Percentiles rank a stretch among this genome's conserved stretches.
phyloP scores from a whole-genome alignment of 35 echinoderm and acorn worm species.

The Apostichopus japonicus region DNA sequence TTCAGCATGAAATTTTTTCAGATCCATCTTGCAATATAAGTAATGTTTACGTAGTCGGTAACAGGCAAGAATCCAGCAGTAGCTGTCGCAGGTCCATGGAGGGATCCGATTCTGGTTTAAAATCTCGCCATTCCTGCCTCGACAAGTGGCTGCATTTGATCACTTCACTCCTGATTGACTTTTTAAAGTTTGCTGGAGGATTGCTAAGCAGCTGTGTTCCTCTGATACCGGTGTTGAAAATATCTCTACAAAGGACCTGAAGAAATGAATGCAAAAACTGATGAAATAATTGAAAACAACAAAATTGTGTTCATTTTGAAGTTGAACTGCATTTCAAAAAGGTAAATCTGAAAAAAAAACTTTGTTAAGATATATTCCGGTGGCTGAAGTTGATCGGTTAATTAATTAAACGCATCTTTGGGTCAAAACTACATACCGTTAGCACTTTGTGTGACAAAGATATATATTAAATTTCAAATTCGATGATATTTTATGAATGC shows the following conservation, averaged over 20 bases:
- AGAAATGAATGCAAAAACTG: background rate
- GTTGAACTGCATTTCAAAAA: too few species aligned
- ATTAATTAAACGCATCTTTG: too few species aligned
- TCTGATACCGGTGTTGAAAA: background rate
- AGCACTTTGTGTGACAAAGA: too few species aligned
- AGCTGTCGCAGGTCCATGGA: background rate
- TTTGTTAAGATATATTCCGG: too few species aligned
- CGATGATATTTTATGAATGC: too few species aligned
- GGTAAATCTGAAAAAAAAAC: too few species aligned
- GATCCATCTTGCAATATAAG: too few species aligned
- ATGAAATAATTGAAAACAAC: too few species aligned
- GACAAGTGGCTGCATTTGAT: background rate
- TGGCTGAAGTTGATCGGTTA: too few species aligned
- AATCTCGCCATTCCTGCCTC: background rate
- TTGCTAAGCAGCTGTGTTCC: slow-evolving; percentile 28
- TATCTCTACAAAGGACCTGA: slow-evolving; percentile 30
- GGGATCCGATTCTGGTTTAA: background rate
- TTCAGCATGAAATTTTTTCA: background rate
- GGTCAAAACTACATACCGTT: too few species aligned
- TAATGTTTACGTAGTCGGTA: background rate
- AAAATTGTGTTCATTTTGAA: too few species aligned
- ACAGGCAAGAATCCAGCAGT: background rate
- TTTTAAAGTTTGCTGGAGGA: background rate
- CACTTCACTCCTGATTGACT: background rate
- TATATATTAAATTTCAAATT: too few species aligned